phyloP scores from a whole-genome alignment of 2,888 invertebrate species.

The Tanypteryx hageni region DNA sequence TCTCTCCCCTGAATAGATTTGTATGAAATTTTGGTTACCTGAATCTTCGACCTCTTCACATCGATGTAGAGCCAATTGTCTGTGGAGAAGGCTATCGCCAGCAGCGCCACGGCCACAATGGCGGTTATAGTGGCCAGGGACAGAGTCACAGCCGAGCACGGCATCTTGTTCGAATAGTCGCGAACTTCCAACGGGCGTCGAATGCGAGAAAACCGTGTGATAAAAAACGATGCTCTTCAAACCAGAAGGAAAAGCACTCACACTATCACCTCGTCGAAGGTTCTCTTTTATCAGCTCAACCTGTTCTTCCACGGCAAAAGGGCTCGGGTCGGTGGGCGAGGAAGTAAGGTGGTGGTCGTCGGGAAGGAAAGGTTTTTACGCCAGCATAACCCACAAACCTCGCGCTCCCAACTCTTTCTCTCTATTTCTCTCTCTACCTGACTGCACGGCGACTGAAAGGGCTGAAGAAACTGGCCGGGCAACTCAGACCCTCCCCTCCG shows the following conservation, averaged over 20 bases:
- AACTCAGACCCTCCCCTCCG: slow-evolving; percentile 1
- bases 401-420: not conserved
- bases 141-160: slow-evolving; percentile 95
- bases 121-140: slow-evolving; percentile 97
- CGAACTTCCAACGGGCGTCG: slow-evolving; percentile 26
- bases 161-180: slow-evolving; percentile 80
- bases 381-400: slow-evolving; percentile 54
- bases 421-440: slow-evolving; percentile 31
- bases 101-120: slow-evolving; percentile 93
- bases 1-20: not conserved
- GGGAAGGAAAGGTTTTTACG: slow-evolving; percentile 43
- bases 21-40: slow-evolving; percentile 79
- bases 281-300: not conserved
- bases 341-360: not conserved
- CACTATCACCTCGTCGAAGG: slow-evolving; percentile 19
- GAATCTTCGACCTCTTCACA: slow-evolving; percentile 91
- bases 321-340: not conserved
- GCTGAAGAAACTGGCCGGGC: slow-evolving; percentile 40
- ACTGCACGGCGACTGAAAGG: slow-evolving; percentile 55
- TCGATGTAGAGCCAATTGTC: slow-evolving; percentile 98
- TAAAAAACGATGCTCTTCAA: slow-evolving; percentile 29
- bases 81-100: slow-evolving; percentile 96
- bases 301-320: not conserved
- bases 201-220: slow-evolving; percentile 32
- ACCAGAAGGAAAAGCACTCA: slow-evolving; percentile 28